phyloP scores from a whole-genome alignment of 1,140 invertebrate genomes.

The Scaptomyza pallida region DNA sequence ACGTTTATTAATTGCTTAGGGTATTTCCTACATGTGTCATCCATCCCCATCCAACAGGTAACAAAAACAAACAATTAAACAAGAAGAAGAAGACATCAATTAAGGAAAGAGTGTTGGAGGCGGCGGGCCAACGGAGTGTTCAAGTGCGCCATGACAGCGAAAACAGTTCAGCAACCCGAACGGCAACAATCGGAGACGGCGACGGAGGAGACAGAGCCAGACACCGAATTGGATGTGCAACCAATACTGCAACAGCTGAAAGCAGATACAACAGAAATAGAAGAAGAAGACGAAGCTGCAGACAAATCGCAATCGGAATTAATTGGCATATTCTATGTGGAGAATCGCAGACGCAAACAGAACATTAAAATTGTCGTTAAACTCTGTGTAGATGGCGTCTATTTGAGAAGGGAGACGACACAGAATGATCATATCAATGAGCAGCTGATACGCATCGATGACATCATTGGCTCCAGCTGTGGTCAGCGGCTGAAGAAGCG shows the following conservation, averaged over 20 bases:
- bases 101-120: not conserved
- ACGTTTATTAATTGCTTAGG: not conserved
- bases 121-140: not conserved
- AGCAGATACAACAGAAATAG: not conserved
- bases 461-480: constrained; percentile 92
- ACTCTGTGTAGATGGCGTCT: constrained; percentile 89
- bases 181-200: not conserved
- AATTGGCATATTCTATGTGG: constrained; percentile 94
- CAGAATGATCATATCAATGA: constrained; percentile 87
- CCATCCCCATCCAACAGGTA: constrained; percentile 1
- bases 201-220: not conserved
- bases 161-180: not conserved
- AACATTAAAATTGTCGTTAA: constrained; percentile 91
- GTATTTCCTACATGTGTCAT: constrained; percentile 1
- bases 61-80: not conserved
- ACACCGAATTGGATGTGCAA: not conserved
- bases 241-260: not conserved
- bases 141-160: constrained; percentile 29
- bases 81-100: not conserved
- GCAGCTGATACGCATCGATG: constrained; percentile 89
- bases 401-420: constrained; percentile 87
- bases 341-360: constrained; percentile 87
- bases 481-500: constrained; percentile 89
- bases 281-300: not conserved
- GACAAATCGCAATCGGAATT: constrained; percentile 77